These are phyloP conservation scores for Poeciliopsis turrubarensis DNA, from an alignment of 2,113 vertebrate species.

Conservation along the genomic window DNA sequence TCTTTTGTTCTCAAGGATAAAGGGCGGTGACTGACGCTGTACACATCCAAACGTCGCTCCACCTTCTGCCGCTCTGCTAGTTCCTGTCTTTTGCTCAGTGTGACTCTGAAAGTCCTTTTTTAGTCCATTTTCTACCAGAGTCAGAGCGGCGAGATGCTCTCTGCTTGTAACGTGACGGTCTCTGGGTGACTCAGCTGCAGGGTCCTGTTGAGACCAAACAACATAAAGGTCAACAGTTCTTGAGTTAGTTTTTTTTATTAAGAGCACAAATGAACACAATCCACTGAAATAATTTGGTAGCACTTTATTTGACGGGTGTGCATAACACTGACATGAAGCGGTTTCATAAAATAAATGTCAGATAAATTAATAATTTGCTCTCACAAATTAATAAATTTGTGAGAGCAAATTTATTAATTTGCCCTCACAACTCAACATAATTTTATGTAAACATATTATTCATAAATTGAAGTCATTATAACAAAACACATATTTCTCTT, in stretches of 20 bases:
- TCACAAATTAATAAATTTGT: too few species aligned
- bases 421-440: too few species aligned
- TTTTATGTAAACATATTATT: too few species aligned
- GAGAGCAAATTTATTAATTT: too few species aligned
- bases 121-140: slow-evolving; percentile 16
- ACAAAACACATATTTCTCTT: too few species aligned
- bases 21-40: slow-evolving; percentile 23
- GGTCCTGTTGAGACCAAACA: slow-evolving; percentile 37
- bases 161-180: slow-evolving; percentile 22
- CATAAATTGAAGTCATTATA: too few species aligned
- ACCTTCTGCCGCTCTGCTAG: slow-evolving; percentile 24
- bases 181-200: slow-evolving; percentile 20
- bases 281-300: neutral
- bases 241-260: neutral
- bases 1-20: slow-evolving; percentile 28
- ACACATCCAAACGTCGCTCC: slow-evolving; percentile 21
- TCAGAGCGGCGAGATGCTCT: slow-evolving; percentile 19
- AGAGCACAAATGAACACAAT: neutral
- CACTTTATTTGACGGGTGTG: too few species aligned
- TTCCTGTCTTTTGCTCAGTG: slow-evolving; percentile 29
- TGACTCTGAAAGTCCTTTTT: slow-evolving; percentile 24
- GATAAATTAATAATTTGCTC: too few species aligned
- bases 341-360: too few species aligned
- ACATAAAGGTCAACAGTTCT: neutral
- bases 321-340: too few species aligned